Conservation (phyloP, 2,113 vertebrate species). For the Chloroceryle aenea region DNA sequence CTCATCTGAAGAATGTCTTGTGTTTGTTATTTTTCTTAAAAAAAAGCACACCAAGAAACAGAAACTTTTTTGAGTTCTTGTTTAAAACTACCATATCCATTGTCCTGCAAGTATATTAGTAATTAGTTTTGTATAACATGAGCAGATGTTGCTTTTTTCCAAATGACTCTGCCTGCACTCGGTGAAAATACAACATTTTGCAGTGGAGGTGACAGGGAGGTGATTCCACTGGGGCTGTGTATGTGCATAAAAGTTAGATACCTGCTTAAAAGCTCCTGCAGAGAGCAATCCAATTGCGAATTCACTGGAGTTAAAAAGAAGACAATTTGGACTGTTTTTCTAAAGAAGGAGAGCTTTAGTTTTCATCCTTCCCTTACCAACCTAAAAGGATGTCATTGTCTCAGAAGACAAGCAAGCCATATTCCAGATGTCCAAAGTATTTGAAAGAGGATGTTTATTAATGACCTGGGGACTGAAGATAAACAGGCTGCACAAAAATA, state of each 20-base stretch:
- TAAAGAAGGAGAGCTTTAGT: background rate
- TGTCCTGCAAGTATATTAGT: background rate
- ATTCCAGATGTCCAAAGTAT: slow-evolving; percentile 60
- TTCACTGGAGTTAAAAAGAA: background rate
- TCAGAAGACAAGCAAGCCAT: slow-evolving; percentile 42
- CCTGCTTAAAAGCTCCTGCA: background rate
- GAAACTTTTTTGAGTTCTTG: background rate
- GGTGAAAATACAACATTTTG: background rate
- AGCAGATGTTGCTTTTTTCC: background rate
- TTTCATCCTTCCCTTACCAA: background rate
- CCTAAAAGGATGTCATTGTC: slow-evolving; percentile 25
- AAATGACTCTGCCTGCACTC: background rate
- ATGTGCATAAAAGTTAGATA: background rate
- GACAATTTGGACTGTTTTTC: background rate
- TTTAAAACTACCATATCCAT: background rate
- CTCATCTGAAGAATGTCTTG: background rate
- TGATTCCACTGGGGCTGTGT: background rate
- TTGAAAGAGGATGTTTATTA: slow-evolving; percentile 61
- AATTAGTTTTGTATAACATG: background rate
- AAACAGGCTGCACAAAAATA: slow-evolving; percentile 53
- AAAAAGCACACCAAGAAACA: background rate
- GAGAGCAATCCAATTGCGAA: background rate
- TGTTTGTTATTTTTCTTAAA: background rate
- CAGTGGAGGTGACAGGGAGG: background rate
- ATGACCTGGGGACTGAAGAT: slow-evolving; percentile 46